Evolutionary conservation across 2,797 vertebrate genomes (phyloP), one percentile per base, ranked within the genome.

Genomic region (Sebastiscus tertius): DNA sequence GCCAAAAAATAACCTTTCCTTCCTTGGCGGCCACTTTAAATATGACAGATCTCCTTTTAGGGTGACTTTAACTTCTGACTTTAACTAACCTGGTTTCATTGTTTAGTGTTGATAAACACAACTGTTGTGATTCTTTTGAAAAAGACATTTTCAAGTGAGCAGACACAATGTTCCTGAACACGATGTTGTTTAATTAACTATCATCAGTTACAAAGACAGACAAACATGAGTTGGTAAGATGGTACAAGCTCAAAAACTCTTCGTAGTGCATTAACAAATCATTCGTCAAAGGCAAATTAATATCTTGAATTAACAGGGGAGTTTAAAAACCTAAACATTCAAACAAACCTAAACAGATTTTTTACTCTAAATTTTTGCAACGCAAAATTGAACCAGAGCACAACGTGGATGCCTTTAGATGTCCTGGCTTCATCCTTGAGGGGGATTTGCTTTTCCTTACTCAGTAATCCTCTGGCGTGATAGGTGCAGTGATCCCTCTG

Each of bases 401-500:
- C 31, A 14, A 3, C 55, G 3, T 55, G 46, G 46, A 42, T 58
- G 59, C 14, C 33, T 27, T 24, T 42, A 65, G 34, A 27, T 20
- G 0, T 54, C 39, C 55, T 63, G 55, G 5, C 24, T 63, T 67
- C 55, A 34, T 84, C 84, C 77, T 68, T 67, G 13, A n/a, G 18
- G 31, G 10, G 75, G 77, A 82, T 86, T 89, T 75, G 2, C 66
- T 67, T 71, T 79, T 76, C 63, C 58, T 69, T 33, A 73, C 62
- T 79, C n/a, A 1, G 31, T 86, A 87, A 88, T 89, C 82, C 89
- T 52, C 16, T 62, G 1, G 49, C 20, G 76, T 58, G 65, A 80
- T 82, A 31, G 36, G 60, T 75, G 86, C 77, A 77, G 24, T 65
- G 77, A 84, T 80, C 86, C 33, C 39, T 82, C 82, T 83, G 88